Evolutionary conservation across 2,888 invertebrate species (phyloP), one percentile per base, ranked within the genome.

Genomic region (Himalopsyche kuldschensis): DNA sequence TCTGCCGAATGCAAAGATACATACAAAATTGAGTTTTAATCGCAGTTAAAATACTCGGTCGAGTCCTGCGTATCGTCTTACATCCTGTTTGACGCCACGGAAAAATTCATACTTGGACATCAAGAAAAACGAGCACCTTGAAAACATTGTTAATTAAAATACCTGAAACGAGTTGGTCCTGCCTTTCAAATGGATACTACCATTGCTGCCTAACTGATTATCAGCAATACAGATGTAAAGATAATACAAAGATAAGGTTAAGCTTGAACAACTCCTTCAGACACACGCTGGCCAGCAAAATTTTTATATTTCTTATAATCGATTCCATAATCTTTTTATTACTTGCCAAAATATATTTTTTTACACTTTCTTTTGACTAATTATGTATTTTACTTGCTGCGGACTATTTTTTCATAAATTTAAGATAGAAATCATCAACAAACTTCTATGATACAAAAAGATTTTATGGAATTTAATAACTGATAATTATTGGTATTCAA

Each of bases 151-250:
- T 83, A 83, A 83, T 83, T 83, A 83, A 82, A 80, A 80, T 75
- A 78, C 78, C 17, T 75, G 82, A 75, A 82, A 82, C 82, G 31
- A 82, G 82, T 79, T 79, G 75, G 79, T 75, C 75, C 76, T 75
- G 63, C 69, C 82, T 79, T 82, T 79, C 75, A 75, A 80, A 79
- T 24, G 47, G 76, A 75, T 47, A 55, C 32, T 80, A 55, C 75
- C 76, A 80, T 76, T 80, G 69, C 82, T 78, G 69, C 69, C 27
- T 81, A 85, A 85, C 81, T 80, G 85, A 85, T 83, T 83, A 82
- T 83, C 76, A 79, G 78, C 77, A 83, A 81, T 85, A 83, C 35
- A 83, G 80, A 80, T 81, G 77, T 55, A 32, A n/a, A 82, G 83
- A 83, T 85, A 85, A 80, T 80, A 69, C 15, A 35, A 32, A 32